phyloP scores from a whole-genome alignment of 2,888 invertebrate genomes.

The Cynaeus angustus region DNA sequence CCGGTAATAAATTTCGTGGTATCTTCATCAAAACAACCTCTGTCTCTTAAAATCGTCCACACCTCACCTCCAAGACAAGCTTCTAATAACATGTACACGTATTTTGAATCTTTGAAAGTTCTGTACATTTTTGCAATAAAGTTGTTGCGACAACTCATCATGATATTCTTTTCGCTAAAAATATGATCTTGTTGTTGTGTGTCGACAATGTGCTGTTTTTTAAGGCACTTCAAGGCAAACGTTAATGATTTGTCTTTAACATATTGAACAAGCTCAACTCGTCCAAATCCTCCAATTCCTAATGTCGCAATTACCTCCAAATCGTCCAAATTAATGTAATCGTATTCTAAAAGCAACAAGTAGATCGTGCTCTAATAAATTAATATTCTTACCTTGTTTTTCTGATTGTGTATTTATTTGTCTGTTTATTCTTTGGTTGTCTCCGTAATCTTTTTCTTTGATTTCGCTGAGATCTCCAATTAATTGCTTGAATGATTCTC shows the following conservation, averaged over 20 bases:
- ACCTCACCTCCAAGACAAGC: slow-evolving; percentile 83
- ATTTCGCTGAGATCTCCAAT: slow-evolving; percentile 85
- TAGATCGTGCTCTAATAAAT: too few relatives aligned
- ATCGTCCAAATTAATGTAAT: slow-evolving; percentile 73
- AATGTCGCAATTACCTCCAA: slow-evolving; percentile 79
- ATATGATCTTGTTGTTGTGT: slow-evolving; percentile 84
- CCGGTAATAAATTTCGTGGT: slow-evolving; percentile 80
- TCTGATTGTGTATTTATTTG: slow-evolving; percentile 55
- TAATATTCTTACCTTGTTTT: slow-evolving; percentile 60
- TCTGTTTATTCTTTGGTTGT: slow-evolving; percentile 74
- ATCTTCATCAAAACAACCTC: slow-evolving; percentile 78
- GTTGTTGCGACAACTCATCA: slow-evolving; percentile 80
- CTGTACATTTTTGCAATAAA: slow-evolving; percentile 82
- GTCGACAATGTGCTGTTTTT: slow-evolving; percentile 83
- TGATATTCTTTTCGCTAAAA: slow-evolving; percentile 80
- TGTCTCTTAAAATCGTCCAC: slow-evolving; percentile 82
- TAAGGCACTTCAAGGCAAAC: slow-evolving; percentile 82
- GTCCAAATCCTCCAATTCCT: slow-evolving; percentile 83
- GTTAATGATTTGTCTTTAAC: slow-evolving; percentile 71
- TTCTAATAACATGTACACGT: slow-evolving; percentile 83
- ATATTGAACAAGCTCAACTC: slow-evolving; percentile 78
- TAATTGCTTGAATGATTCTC: slow-evolving; percentile 82
- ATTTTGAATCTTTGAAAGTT: slow-evolving; percentile 81
- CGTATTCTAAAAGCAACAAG: slow-evolving; percentile 65
- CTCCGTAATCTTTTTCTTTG: slow-evolving; percentile 83